Evolutionary conservation across 2,888 invertebrate species (phyloP), one percentile per base, ranked within the genome.

Genomic region (Pseudococcus viburni): DNA sequence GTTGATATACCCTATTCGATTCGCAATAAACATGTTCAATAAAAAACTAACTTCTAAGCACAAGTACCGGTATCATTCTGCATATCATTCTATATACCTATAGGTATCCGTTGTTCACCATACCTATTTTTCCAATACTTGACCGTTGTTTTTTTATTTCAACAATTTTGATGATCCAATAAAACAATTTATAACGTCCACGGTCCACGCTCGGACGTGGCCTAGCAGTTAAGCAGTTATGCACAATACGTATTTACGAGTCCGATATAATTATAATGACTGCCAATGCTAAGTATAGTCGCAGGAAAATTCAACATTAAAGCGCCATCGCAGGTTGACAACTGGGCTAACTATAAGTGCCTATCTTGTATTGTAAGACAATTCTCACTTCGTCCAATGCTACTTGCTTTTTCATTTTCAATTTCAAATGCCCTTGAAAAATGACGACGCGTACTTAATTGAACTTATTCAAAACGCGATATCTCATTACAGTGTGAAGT

Each of bases 391-490:
- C 73, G 73, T 73, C 4, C 22, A 11, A 22, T 9, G 12, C 22
- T n/a, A 4, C n/a, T 64, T 19, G 64, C 64, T 64, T 64, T 64
- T 22, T 9, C 64, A 64, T 64, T 64, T 64, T 73, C 73, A 73
- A 73, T 73, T 73, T 26, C 73, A 73, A 73, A 73, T 39, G 33
- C 33, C 73, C 73, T 73, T 73, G 73, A 73, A 73, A 33, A 73
- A 64, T 5, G 8, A 42, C n/a, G 26, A 68, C 68, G 68, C 68
- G 22, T 68, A 42, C 42, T 42, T 5, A 68, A 68, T 68, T 68
- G 26, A 68, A 73, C 73, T 73, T 15, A 33, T 33, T 73, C 73
- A 73, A 73, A 73, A 73, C 17, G 73, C 17, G 73, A 73, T 73
- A 39, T 15, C 33, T 73, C 33, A 33, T 73, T 73, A 73, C 17